phyloP scores from a whole-genome alignment of 2,888 invertebrate species.

The Drosophila peninsularis region DNA sequence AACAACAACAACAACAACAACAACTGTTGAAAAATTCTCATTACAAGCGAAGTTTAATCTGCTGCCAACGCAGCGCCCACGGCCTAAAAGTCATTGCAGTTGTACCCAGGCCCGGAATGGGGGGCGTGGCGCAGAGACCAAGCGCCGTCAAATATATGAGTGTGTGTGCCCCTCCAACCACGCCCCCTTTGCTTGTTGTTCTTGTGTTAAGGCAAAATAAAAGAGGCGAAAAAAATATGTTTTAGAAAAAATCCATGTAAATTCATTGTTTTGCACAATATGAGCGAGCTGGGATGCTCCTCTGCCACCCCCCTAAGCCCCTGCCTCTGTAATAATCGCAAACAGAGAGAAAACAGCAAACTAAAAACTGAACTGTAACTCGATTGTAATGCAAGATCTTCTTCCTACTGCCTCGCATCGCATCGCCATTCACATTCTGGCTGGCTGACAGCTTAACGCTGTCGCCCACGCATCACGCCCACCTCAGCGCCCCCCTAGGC shows the following conservation, averaged over 20 bases:
- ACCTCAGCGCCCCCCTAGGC: too few relatives aligned
- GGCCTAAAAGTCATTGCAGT: conserved; percentile 25
- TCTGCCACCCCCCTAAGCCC: too few relatives aligned
- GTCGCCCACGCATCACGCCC: background rate
- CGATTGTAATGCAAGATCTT: conserved; percentile 77
- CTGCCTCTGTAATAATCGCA: conserved; percentile 40
- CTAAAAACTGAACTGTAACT: conserved; percentile 71
- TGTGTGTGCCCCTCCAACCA: conserved; percentile 3
- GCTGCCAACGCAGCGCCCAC: conserved; percentile 56
- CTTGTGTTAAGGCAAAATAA: conserved; percentile 42
- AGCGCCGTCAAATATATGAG: conserved; percentile 42
- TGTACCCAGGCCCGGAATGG: too few relatives aligned
- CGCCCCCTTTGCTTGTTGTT: conserved; percentile 4
- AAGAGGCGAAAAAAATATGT: conserved; percentile 7
- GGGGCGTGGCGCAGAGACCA: conserved; percentile 3
- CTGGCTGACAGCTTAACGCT: conserved; percentile 4
- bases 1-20: conserved; percentile 30
- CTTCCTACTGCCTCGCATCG: conserved; percentile 26
- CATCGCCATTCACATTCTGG: conserved; percentile 29
- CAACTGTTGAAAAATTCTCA: conserved; percentile 64
- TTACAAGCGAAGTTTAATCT: conserved; percentile 76
- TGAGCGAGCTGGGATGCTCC: conserved; percentile 31
- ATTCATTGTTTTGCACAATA: conserved; percentile 78
- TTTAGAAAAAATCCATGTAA: conserved; percentile 52
- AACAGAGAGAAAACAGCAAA: conserved; percentile 37